These are phyloP conservation scores for Sarcophaga rosellei DNA, from an alignment of 2,888 invertebrate species.

Conservation along the genomic window DNA sequence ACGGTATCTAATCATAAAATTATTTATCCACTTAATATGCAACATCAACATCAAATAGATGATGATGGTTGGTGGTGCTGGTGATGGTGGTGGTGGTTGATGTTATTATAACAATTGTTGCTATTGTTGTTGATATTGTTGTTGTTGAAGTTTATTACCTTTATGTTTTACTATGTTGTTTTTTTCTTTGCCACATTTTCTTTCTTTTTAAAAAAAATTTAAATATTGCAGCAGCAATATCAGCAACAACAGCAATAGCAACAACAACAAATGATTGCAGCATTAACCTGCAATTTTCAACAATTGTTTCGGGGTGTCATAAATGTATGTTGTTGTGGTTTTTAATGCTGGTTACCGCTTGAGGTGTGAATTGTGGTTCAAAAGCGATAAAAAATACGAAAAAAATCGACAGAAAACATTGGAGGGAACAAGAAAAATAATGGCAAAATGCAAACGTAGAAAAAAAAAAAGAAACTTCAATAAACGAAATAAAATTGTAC, in stretches of 20 bases:
- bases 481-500: conserved; percentile 30
- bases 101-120: not conserved
- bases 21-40: conserved; percentile 57
- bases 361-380: conserved; percentile 61
- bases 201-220: conserved; percentile 28
- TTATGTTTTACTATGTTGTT: not conserved
- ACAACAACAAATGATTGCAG: conserved; percentile 49
- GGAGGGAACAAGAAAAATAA: not conserved
- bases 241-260: not conserved
- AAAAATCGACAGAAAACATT: not conserved
- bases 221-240: conserved; percentile 29
- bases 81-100: too few relatives aligned
- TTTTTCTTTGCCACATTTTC: not conserved
- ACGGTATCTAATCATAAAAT: conserved; percentile 61
- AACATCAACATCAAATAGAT: conserved; percentile 31
- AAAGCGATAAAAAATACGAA: not conserved
- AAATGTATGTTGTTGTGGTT: conserved; percentile 63
- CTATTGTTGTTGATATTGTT: not conserved
- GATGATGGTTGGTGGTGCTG: not conserved
- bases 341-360: conserved; percentile 60
- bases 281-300: conserved; percentile 66
- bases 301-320: conserved; percentile 66
- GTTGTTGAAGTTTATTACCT: not conserved
- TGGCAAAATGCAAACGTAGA: not conserved
- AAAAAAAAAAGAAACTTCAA: not conserved